phyloP scores from a whole-genome alignment of 2,888 invertebrate species.

The Corbicula japonica region DNA sequence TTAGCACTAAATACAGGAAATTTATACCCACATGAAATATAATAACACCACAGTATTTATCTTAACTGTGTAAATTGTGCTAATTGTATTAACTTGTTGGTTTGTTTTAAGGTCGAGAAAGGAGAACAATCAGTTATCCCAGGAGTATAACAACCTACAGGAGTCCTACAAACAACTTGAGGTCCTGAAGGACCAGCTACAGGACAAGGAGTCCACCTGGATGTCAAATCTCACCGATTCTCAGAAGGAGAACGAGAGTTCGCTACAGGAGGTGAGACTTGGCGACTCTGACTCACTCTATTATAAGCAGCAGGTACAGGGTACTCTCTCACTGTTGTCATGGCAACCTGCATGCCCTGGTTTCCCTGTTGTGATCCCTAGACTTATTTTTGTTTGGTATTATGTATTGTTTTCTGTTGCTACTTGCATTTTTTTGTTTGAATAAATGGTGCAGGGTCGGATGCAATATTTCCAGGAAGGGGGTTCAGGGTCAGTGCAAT shows the following conservation, averaged over 20 bases:
- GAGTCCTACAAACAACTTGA: conserved; percentile 85
- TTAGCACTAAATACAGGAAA: too few relatives aligned
- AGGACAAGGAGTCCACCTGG: conserved; percentile 82
- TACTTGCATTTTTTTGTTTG: not conserved
- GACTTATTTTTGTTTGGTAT: not conserved
- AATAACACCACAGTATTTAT: too few relatives aligned
- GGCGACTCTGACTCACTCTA: conserved; percentile 47
- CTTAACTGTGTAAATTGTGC: too few relatives aligned
- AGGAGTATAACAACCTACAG: conserved; percentile 85
- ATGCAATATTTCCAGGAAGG: too few relatives aligned
- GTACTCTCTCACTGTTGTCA: conserved; percentile 24
- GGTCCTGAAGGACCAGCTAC: conserved; percentile 84
- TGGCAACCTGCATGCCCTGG: conserved; percentile 26
- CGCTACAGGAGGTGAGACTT: conserved; percentile 81
- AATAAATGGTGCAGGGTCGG: too few relatives aligned
- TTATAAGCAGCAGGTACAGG: conserved; percentile 44
- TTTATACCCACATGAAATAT: too few relatives aligned
- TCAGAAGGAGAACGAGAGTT: conserved; percentile 84
- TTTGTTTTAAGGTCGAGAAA: conserved; percentile 81
- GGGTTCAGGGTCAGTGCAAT: too few relatives aligned
- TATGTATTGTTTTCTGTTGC: not conserved
- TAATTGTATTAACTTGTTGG: not conserved
- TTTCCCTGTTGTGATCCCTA: not conserved
- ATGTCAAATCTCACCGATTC: conserved; percentile 84
- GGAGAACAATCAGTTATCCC: conserved; percentile 84